Percentiles rank a stretch among this genome's conserved stretches.
Evolutionary conservation across 1,140 invertebrate species (phyloP).

Genomic region (Drosophila subpulchrella): DNA sequence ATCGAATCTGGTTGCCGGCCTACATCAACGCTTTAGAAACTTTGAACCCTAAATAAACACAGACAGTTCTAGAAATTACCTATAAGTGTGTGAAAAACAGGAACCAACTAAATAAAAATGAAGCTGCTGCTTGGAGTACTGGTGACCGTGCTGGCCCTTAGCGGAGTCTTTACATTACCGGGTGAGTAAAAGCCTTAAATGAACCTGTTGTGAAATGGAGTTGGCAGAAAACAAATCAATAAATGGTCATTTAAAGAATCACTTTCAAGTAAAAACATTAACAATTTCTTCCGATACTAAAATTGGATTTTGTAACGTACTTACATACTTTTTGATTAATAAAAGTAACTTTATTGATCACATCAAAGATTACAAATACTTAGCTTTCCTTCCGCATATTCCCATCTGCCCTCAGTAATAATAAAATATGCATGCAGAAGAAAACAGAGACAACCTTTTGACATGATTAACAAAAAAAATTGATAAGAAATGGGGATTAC

Average conservation of each 20-base stretch:
- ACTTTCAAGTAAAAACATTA: too few relatives aligned
- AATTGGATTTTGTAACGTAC: too few relatives aligned
- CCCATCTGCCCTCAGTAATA: neutral
- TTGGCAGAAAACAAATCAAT: too few relatives aligned
- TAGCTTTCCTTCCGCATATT: neutral
- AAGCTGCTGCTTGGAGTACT: slow-evolving; percentile 61
- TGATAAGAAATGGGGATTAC: slow-evolving; percentile 49
- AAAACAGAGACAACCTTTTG: slow-evolving; percentile 49
- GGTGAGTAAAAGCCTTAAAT: slow-evolving; percentile 58
- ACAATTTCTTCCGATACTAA: too few relatives aligned
- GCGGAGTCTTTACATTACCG: slow-evolving; percentile 64
- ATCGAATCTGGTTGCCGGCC: slow-evolving; percentile 45
- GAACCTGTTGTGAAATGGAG: neutral
- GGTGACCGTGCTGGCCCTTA: slow-evolving; percentile 58
- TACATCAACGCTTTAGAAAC: slow-evolving; percentile 23
- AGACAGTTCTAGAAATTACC: slow-evolving; percentile 16
- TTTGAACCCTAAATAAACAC: slow-evolving; percentile 30
- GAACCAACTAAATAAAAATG: slow-evolving; percentile 50
- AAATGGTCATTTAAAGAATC: neutral
- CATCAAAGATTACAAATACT: too few relatives aligned
- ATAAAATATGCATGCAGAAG: neutral
- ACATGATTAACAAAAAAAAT: slow-evolving; percentile 46
- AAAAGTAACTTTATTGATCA: too few relatives aligned
- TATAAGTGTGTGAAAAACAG: slow-evolving; percentile 35
- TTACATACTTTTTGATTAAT: too few relatives aligned